phyloP scores from a whole-genome alignment of 2,888 invertebrate species.

The Hemithea aestivaria region DNA sequence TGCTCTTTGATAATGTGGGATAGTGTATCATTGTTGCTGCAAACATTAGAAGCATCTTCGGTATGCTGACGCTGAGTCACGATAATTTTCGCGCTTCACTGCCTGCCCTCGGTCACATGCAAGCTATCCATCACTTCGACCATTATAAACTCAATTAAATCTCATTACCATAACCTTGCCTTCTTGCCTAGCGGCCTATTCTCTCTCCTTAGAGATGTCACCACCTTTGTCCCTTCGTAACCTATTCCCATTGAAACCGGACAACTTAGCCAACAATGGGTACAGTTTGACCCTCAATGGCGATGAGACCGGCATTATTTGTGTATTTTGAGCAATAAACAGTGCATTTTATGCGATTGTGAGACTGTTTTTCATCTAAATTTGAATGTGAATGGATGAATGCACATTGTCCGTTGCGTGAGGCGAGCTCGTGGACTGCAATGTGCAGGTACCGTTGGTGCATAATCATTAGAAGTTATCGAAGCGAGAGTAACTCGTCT shows the following conservation, averaged over 20 bases:
- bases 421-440: constrained; percentile 76
- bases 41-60: too few relatives aligned
- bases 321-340: constrained; percentile 79
- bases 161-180: constrained; percentile 71
- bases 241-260: constrained; percentile 63
- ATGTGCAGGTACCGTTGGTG: constrained; percentile 66
- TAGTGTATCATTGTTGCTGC: constrained; percentile 35
- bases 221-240: constrained; percentile 73
- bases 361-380: constrained; percentile 51
- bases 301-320: constrained; percentile 68
- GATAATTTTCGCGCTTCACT: constrained; percentile 63
- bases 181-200: constrained; percentile 50
- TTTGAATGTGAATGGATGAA: constrained; percentile 72
- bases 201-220: constrained; percentile 63
- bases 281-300: constrained; percentile 72
- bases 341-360: constrained; percentile 77
- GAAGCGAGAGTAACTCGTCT: constrained; percentile 53
- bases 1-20: constrained; percentile 39
- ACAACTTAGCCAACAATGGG: constrained; percentile 72
- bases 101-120: constrained; percentile 34
- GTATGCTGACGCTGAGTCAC: constrained; percentile 43
- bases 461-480: constrained; percentile 72
- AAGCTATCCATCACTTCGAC: constrained; percentile 60
- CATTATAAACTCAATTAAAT: constrained; percentile 79
- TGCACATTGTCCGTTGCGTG: constrained; percentile 76